Evolutionary conservation across 2,113 vertebrate species (phyloP), one percentile per base, ranked within the genome.

Genomic region (Kryptolebias marmoratus): DNA sequence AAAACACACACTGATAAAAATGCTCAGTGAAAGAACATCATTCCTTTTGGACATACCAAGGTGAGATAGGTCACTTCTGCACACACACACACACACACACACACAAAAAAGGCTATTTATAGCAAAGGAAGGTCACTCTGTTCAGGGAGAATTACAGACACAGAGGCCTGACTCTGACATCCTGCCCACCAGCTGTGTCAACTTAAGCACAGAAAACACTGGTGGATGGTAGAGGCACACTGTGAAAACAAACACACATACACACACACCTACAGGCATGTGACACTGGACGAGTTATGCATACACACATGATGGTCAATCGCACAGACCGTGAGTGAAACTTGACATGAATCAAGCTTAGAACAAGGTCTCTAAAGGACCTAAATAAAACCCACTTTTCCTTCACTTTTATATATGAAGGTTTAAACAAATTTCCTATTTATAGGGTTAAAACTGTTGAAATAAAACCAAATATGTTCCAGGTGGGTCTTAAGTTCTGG

Each of bases 111-210:
- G 22, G 55, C 86, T 93, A 93, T 94, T 94, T 93, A 87, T 94
- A 94, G 91, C 77, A 68, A 66, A 91, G 90, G 89, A 93, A 93
- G 86, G 84, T 84, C 88, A 86, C 75, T 90, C 85, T 91, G 87
- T 80, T 81, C 85, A 85, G 88, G 87, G 72, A 90, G 91, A 92
- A 92, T 90, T 93, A 90, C 92, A 93, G 89, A 92, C 81, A 90
- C 66, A 32, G 75, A 88, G 83, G 92, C 86, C 89, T 89, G 82
- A 82, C 87, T 85, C 90, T 91, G 88, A 93, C 91, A 93, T 94
- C 91, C 92, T 93, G 93, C 91, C 81, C 88, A 91, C 92, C 93
- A 94, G 93, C 93, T 94, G 93, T 93, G 91, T 94, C 93, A 94
- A 94, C 92, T 90, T 91, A 87, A 91, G 93, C 88, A 92, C 79